A percentile compares a stretch with the other conserved stretches of the same genome.
Evolutionary conservation across 2,797 vertebrate genomes (phyloP).

Genomic region (Cercopithecus hamlyni): DNA sequence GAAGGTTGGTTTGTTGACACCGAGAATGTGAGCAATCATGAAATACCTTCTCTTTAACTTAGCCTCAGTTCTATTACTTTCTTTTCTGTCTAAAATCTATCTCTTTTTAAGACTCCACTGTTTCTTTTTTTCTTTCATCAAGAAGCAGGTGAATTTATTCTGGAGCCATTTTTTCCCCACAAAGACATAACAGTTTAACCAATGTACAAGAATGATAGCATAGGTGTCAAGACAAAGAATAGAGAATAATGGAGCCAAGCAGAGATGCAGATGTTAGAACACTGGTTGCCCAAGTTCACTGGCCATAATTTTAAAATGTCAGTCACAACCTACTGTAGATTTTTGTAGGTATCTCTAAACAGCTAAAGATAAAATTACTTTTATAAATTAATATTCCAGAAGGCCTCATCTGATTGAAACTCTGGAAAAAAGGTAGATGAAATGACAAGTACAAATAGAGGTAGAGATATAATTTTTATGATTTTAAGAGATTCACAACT

Average conservation of each 20-base stretch:
- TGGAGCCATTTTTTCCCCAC: neutral
- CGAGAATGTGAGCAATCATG: neutral
- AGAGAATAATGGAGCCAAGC: neutral
- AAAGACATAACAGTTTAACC: neutral
- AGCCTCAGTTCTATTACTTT: neutral
- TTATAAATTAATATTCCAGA: neutral
- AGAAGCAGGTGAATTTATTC: neutral
- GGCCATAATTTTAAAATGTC: neutral
- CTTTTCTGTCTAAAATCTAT: neutral
- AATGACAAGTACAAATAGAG: neutral
- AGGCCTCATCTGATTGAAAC: neutral
- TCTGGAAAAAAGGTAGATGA: neutral
- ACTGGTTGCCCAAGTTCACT: neutral
- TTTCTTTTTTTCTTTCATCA: neutral
- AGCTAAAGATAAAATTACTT: neutral
- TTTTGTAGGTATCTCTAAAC: neutral
- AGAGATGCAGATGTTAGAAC: neutral
- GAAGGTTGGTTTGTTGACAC: neutral
- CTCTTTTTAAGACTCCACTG: neutral
- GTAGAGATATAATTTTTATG: neutral
- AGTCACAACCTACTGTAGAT: neutral
- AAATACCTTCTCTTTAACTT: neutral
- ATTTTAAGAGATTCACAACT: neutral
- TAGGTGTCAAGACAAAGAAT: neutral
- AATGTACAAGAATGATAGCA: neutral